Conservation (phyloP, 92 coral and sea anemone species). For the Pocillopora meandrina region DNA sequence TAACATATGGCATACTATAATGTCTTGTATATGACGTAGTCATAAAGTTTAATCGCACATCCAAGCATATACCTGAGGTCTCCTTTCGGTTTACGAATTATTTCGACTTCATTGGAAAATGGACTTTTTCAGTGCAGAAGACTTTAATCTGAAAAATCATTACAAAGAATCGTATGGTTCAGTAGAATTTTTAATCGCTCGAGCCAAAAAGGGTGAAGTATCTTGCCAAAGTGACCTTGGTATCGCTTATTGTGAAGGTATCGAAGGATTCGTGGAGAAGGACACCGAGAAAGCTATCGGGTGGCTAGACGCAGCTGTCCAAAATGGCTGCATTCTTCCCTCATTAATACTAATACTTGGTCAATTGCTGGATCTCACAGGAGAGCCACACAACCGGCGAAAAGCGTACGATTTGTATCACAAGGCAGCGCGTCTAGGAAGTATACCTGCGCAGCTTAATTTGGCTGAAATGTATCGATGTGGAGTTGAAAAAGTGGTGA, state of each 20-base stretch:
- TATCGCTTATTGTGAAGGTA: constrained; percentile 58
- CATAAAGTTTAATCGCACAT: background rate
- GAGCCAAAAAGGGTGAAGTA: constrained; percentile 46
- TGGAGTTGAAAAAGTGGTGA: constrained; percentile 63
- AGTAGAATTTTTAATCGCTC: constrained; percentile 25
- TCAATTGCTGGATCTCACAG: constrained; percentile 44
- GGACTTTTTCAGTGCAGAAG: background rate
- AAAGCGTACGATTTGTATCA: constrained; percentile 61
- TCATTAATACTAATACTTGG: constrained; percentile 15
- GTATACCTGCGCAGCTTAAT: constrained; percentile 47
- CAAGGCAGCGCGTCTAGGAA: constrained; percentile 53
- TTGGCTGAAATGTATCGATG: constrained; percentile 67
- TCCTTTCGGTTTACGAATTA: constrained; percentile 5
- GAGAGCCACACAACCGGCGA: constrained; percentile 22
- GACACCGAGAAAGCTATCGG: constrained; percentile 66
- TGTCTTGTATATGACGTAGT: too few species aligned
- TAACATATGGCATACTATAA: too few species aligned
- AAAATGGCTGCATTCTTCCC: constrained; percentile 15
- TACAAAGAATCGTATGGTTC: constrained; percentile 34
- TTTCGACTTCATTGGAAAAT: background rate
- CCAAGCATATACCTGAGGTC: constrained; percentile 46
- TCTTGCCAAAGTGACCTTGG: constrained; percentile 56
- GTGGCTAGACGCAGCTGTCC: constrained; percentile 56
- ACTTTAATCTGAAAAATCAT: background rate
- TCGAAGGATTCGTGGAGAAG: constrained; percentile 23